Evolutionary conservation across 2,113 vertebrate genomes (phyloP), one percentile per base, ranked within the genome.

Genomic region (Periophthalmodon schlosseri): DNA sequence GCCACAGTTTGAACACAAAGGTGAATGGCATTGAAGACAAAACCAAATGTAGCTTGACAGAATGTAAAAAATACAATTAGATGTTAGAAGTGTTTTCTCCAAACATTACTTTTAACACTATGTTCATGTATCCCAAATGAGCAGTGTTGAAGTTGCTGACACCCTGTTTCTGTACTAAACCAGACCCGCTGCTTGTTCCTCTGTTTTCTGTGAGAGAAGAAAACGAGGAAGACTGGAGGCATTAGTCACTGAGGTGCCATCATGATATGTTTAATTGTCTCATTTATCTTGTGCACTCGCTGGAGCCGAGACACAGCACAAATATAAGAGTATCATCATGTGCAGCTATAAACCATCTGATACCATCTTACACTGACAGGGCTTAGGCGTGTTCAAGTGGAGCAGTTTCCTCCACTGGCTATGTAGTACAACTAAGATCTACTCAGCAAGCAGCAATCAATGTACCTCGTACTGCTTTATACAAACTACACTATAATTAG

Each of bases 211-310:
- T 74, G 76, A 57, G 77, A 74, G 80, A 72, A 78, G 56, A 70
- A 64, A 78, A 74, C 75, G 63, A 70, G 64, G 79, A 84, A 89
- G 86, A 81, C 86, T 87, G 85, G 83, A 74, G 77, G 77, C 81
- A 81, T 89, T 90, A 83, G 87, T 85, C 87, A 89, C 88, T 11
- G 72, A 89, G 83, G 87, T 90, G 88, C 75, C 84, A 89, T 87
- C 73, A 75, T 88, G 80, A 76, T 16, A 73, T 16, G 58, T 81
- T 86, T 86, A 85, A 87, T 88, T 87, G 78, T 84, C 72, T 86
- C 80, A 77, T 88, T 88, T 74, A 85, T 90, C 86, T 83, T 84
- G 67, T 57, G 82, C 16, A 74, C 82, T 78, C 76, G 66, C 67
- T 13, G 5, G 67, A 60, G 70, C 75, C 28, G 8, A 69, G 54